Base-by-base conservation (phyloP, 2,797 vertebrate genomes). In the Propithecus perrieri region DNA sequence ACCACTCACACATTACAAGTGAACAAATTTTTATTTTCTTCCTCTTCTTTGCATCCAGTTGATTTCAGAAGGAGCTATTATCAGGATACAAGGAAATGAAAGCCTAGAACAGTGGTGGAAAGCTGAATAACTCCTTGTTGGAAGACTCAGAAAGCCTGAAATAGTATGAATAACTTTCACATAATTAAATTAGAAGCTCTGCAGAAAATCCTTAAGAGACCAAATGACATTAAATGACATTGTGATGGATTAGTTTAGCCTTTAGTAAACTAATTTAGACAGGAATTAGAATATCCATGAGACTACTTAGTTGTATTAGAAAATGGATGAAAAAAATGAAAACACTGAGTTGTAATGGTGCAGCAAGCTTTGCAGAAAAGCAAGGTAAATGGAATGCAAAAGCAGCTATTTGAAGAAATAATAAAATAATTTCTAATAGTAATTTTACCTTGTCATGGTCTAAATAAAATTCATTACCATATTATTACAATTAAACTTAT, bases 381-480 rank as follows among this genome's bases (percentile, higher is more conserved):
- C 69, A 96, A 76, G 86, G 92, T 90, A 97, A 93, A 87, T 92
- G 89, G 55, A 98, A 98, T 98, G 97, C 97, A 98, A 98, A 98
- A 98, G 72, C 97, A 98, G 96, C 94, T 91, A 97, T 76, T 96
- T 85, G 86, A 97, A 97, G 38, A 97, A 96, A 88, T 87, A 96
- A 53, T 30, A 95, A 92, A 84, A 96, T 69, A 97, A 97, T 83
- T 89, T 76, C 88, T 96, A 98, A 93, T 4, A 88, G 24, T 46
- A 84, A 96, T 24, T 90, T 65, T 75, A 94, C 88, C 69, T 79
- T 48, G 35, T 74, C 76, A 94, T 12, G 50, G 3, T 67, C 80
- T 93, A 86, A 94, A 89, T 86, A 89, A 96, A 83, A 85, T n/a
- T 65, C 7, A 71, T 65, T 81, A 74, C 35, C 17, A 22, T 33